Percentiles rank a stretch among this genome's conserved stretches.
Evolutionary conservation across 2,113 vertebrate genomes (phyloP).

Genomic region (Orientallactaga bullata): DNA sequence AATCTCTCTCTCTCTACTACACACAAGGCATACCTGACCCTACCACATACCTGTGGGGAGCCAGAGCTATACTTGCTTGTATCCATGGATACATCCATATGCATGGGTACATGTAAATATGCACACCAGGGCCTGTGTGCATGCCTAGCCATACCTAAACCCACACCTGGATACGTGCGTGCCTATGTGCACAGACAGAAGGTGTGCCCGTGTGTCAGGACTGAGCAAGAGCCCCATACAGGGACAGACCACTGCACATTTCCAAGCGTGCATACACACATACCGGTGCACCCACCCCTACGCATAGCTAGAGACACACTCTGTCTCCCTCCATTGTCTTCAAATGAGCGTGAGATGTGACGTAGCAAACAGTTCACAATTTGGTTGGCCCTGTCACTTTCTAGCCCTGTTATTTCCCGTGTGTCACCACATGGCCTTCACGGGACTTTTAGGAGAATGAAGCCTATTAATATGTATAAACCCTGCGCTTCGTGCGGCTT

Average conservation of each 20-base stretch:
- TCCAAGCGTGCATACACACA: not conserved
- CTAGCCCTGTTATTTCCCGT: not conserved
- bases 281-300: not conserved
- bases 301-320: too few relatives aligned
- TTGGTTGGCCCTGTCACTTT: not conserved
- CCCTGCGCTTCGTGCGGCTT: not conserved
- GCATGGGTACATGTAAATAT: fast-evolving
- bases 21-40: not conserved
- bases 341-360: not conserved
- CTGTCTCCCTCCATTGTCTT: too few relatives aligned
- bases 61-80: not conserved
- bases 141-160: not conserved
- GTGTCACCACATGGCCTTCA: not conserved
- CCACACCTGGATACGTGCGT: not conserved
- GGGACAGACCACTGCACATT: not conserved
- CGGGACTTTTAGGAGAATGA: not conserved
- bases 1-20: too few relatives aligned
- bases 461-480: not conserved
- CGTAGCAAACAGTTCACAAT: not conserved
- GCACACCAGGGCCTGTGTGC: not conserved
- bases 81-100: not conserved
- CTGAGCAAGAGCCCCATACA: not conserved
- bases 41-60: not conserved
- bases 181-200: not conserved
- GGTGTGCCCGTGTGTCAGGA: too few relatives aligned